A percentile compares a stretch with the other conserved stretches of the same genome.
Evolutionary conservation across 2,888 invertebrate species (phyloP).

Genomic region (Cataglyphis cursor): DNA sequence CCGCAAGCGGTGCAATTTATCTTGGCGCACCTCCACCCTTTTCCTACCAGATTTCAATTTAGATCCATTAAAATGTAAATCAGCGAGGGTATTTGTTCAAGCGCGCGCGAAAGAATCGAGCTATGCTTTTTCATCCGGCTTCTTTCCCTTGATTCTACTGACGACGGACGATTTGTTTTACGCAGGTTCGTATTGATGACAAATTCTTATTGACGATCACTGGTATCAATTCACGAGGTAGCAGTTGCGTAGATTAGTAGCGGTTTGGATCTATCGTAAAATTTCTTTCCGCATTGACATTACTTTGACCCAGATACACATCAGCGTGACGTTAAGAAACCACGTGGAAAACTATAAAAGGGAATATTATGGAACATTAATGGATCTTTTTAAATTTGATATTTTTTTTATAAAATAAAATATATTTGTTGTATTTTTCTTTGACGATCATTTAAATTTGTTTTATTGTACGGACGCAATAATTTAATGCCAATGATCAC

Average conservation of each 20-base stretch:
- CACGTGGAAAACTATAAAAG: neutral
- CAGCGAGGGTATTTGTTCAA: constrained; percentile 74
- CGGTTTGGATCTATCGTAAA: neutral
- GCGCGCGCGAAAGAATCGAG: constrained; percentile 53
- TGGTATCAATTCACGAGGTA: constrained; percentile 36
- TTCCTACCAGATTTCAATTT: constrained; percentile 80
- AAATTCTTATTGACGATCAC: constrained; percentile 32
- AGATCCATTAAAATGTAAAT: constrained; percentile 83
- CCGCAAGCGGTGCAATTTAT: constrained; percentile 69
- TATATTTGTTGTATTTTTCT: neutral
- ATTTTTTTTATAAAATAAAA: neutral
- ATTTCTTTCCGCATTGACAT: neutral
- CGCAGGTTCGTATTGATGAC: constrained; percentile 55
- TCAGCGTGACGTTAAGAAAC: neutral
- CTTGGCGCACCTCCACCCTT: constrained; percentile 42
- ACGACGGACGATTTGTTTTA: constrained; percentile 37
- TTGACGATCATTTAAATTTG: neutral
- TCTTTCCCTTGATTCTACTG: constrained; percentile 53
- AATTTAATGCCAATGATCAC: neutral
- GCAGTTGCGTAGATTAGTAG: too few relatives aligned
- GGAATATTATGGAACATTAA: neutral
- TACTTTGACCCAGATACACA: neutral
- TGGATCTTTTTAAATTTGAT: neutral
- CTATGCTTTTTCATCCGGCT: constrained; percentile 66
- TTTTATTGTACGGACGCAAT: neutral